Evolutionary conservation across 2,797 vertebrate species (phyloP).

Genomic region (Lepilemur ruficaudatus): DNA sequence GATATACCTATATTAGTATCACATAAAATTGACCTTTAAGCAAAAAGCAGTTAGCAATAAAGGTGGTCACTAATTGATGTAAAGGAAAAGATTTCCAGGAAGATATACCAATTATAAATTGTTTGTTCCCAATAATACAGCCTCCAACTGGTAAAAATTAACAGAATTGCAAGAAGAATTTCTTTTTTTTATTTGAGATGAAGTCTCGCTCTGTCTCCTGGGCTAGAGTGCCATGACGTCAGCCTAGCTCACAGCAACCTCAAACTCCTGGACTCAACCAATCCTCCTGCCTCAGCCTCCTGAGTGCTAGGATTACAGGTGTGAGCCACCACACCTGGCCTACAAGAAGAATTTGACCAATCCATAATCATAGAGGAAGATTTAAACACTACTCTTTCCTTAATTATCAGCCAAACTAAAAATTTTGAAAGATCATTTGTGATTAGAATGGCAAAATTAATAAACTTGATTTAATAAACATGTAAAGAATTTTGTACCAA

Average conservation of each 20-base stretch:
- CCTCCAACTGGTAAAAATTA: not conserved
- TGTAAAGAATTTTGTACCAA: not conserved
- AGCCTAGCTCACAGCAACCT: too few species aligned
- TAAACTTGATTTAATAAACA: not conserved
- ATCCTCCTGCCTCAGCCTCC: too few species aligned
- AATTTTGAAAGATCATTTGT: not conserved
- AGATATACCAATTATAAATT: not conserved
- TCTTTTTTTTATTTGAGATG: not conserved
- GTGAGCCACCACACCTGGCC: too few species aligned
- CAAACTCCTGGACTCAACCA: too few species aligned
- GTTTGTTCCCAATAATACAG: not conserved
- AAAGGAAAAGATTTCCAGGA: not conserved
- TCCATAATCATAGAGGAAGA: not conserved
- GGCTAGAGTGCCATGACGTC: too few species aligned
- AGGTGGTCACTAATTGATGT: not conserved
- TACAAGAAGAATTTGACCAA: not conserved
- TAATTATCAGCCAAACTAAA: constrained; percentile 1
- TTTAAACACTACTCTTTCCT: not conserved
- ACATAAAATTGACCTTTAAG: not conserved
- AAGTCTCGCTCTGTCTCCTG: too few species aligned
- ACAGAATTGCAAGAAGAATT: not conserved
- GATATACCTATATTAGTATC: not conserved
- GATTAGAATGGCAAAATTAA: not conserved
- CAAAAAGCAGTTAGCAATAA: not conserved
- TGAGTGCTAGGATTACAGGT: too few species aligned